These are phyloP conservation scores for Watsonalla cultraria DNA, from an alignment of 2,888 invertebrate species.

Conservation along the genomic window DNA sequence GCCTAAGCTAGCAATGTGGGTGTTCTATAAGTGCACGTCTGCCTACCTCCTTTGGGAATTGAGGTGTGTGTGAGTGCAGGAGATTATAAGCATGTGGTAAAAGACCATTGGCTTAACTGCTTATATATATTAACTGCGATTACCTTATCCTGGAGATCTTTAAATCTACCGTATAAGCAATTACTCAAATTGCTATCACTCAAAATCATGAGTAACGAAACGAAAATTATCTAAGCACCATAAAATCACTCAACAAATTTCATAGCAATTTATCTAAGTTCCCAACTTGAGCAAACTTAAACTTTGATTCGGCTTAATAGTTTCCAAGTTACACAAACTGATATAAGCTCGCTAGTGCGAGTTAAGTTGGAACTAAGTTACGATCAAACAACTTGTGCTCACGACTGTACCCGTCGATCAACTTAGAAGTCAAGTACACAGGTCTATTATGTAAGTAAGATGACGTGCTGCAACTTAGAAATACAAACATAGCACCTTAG, in stretches of 20 bases:
- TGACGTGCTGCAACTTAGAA: constrained; percentile 15
- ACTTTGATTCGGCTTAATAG: constrained; percentile 25
- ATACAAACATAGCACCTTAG: background rate
- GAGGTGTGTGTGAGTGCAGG: too few species aligned
- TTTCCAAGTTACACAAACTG: constrained; percentile 18
- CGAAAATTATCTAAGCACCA: background rate
- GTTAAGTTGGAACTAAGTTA: constrained; percentile 10
- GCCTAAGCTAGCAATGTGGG: too few species aligned
- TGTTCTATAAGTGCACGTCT: too few species aligned
- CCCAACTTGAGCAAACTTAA: constrained; percentile 15
- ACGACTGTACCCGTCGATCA: constrained; percentile 54
- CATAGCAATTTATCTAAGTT: constrained; percentile 3
- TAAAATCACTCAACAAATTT: constrained; percentile 16
- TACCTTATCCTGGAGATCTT: too few species aligned
- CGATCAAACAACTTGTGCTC: constrained; percentile 18
- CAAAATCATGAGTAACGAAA: too few species aligned
- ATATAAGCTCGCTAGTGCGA: constrained; percentile 14
- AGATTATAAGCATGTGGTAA: too few species aligned
- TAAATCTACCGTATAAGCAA: too few species aligned
- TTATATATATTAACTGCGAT: too few species aligned
- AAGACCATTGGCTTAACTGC: too few species aligned
- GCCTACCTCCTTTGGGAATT: too few species aligned
- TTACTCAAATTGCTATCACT: too few species aligned
- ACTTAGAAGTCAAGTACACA: constrained; percentile 66
- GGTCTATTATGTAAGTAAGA: constrained; percentile 48